Conservation (phyloP, 2,797 vertebrate genomes). For the Anguilla pacifica region DNA sequence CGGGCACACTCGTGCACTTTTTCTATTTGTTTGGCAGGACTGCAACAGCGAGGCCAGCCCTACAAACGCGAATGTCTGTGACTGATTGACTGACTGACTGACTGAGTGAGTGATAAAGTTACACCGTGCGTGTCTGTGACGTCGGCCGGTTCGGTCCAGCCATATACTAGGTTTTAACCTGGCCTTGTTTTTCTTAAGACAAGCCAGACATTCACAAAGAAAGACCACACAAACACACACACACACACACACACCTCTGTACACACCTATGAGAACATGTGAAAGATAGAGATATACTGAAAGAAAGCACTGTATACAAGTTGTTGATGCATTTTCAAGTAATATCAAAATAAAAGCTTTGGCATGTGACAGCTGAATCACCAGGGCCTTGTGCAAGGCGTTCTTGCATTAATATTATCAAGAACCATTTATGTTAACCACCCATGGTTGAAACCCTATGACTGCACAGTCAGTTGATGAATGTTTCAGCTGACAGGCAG, state of each 20-base stretch:
- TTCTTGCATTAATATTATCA: background rate
- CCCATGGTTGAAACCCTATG: background rate
- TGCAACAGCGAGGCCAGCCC: no score
- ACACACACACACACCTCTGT: background rate
- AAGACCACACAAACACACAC: background rate
- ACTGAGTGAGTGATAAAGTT: no score
- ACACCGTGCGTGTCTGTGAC: no score
- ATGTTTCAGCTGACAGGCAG: background rate
- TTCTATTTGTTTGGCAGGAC: no score
- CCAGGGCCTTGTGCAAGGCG: background rate
- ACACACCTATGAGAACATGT: background rate
- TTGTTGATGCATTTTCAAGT: no score
- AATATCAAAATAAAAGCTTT: no score
- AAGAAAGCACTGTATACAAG: background rate
- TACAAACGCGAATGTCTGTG: no score
- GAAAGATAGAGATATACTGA: background rate
- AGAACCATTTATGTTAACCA: background rate
- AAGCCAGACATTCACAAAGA: background rate
- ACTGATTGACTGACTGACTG: no score
- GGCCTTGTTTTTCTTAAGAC: background rate
- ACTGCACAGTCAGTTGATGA: background rate
- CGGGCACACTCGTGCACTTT: slow-evolving; percentile 3
- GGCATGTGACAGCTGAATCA: no score
- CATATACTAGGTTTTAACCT: no score
- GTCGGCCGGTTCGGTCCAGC: no score